phyloP scores from a whole-genome alignment of 1,140 invertebrate genomes.

The Drosophila navojoa region DNA sequence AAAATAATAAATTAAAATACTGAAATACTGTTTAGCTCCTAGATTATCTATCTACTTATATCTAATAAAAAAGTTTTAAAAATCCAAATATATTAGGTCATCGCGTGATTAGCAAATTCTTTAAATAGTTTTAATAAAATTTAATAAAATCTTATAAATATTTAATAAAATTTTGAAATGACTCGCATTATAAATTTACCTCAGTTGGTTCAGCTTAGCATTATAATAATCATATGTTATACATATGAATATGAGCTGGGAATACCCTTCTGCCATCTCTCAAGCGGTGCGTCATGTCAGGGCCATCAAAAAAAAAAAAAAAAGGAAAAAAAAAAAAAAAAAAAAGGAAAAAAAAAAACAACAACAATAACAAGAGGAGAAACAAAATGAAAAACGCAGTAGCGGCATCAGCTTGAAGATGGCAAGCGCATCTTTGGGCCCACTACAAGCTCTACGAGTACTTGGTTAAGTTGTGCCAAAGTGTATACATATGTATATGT shows the following conservation, averaged over 20 bases:
- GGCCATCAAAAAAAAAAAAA: conserved; percentile 20
- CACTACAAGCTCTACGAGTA: conserved; percentile 29
- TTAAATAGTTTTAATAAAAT: too few species aligned
- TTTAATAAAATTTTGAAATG: too few species aligned
- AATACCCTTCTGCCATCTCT: conserved; percentile 35
- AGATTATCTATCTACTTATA: too few species aligned
- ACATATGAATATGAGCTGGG: conserved; percentile 23
- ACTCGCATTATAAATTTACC: too few species aligned
- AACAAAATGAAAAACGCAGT: conserved; percentile 7
- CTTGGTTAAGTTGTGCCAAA: conserved; percentile 28
- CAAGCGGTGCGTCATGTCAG: conserved; percentile 46
- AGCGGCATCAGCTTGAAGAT: conserved; percentile 44
- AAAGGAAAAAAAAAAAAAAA: too few species aligned
- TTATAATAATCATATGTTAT: neutral
- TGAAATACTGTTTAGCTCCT: too few species aligned
- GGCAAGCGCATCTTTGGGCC: conserved; percentile 49
- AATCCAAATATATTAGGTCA: too few species aligned
- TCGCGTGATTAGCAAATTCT: too few species aligned
- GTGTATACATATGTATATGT: neutral
- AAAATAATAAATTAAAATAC: too few species aligned
- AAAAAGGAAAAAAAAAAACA: too few species aligned
- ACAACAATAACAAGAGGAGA: neutral
- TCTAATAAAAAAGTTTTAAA: too few species aligned
- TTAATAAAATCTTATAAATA: too few species aligned
- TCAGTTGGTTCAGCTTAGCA: neutral